Evolutionary conservation across 2,888 invertebrate species (phyloP).

Genomic region (Ommatoiulus sabulosus): DNA sequence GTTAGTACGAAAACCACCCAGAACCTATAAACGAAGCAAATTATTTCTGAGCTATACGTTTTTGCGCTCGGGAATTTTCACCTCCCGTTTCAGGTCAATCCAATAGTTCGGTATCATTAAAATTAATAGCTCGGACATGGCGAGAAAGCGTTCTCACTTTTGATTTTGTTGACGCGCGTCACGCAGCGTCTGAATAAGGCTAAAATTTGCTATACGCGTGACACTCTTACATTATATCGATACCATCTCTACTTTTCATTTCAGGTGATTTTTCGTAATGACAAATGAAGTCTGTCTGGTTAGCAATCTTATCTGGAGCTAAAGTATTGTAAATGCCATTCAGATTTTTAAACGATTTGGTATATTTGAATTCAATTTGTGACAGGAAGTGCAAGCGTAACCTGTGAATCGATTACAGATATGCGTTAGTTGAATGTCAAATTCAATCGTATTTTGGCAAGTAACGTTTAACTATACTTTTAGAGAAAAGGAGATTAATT

Average conservation of each 20-base stretch:
- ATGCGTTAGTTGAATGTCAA: too few species aligned
- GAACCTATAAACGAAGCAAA: background rate
- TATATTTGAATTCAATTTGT: too few species aligned
- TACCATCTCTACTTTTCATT: background rate
- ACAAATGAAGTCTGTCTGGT: too few species aligned
- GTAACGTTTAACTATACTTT: too few species aligned
- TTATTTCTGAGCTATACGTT: background rate
- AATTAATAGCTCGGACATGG: conserved; percentile 15
- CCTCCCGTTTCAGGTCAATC: background rate
- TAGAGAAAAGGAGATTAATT: too few species aligned
- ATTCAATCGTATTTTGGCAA: too few species aligned
- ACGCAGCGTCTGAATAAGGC: background rate
- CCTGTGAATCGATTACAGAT: too few species aligned
- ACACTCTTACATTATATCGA: background rate
- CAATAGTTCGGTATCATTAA: conserved; percentile 2
- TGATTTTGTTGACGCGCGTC: background rate
- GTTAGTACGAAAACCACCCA: background rate
- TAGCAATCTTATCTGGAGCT: too few species aligned
- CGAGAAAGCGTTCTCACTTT: background rate
- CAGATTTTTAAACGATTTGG: too few species aligned
- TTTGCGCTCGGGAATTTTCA: background rate
- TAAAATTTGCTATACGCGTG: background rate
- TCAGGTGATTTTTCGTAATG: background rate
- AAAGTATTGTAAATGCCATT: too few species aligned
- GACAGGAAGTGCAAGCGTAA: too few species aligned